These are phyloP conservation scores for Lepidotrigona ventralis DNA, from an alignment of 1,140 invertebrate genomes.

Conservation along the genomic window DNA sequence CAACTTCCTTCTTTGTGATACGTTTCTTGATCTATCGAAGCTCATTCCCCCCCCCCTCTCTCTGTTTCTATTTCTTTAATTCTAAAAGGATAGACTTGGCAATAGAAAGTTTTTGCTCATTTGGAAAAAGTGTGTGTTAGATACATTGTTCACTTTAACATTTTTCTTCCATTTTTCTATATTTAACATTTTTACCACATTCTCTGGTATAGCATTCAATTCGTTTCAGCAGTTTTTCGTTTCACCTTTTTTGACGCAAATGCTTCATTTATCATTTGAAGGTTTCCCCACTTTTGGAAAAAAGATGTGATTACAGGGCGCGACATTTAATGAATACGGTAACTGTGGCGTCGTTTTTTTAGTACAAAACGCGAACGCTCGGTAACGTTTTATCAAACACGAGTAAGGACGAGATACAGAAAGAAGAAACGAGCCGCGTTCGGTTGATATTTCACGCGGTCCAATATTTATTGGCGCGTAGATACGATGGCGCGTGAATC, in stretches of 20 bases:
- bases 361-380: background rate
- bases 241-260: too few relatives aligned
- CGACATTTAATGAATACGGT: too few relatives aligned
- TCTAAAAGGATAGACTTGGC: too few relatives aligned
- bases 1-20: conserved; percentile 45
- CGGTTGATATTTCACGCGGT: background rate
- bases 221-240: too few relatives aligned
- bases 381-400: conserved; percentile 8
- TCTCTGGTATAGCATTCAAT: too few relatives aligned
- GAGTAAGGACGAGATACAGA: background rate
- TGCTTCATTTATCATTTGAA: too few relatives aligned
- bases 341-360: too few relatives aligned
- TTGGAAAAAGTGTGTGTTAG: too few relatives aligned
- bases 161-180: background rate
- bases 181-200: too few relatives aligned
- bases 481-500: background rate
- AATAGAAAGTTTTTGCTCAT: too few relatives aligned
- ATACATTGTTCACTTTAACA: background rate
- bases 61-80: background rate
- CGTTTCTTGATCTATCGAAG: conserved; percentile 33
- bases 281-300: too few relatives aligned
- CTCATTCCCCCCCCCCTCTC: background rate
- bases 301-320: too few relatives aligned
- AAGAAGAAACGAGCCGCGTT: background rate
- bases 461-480: conserved; percentile 16